phyloP scores from a whole-genome alignment of 1,140 invertebrate genomes.

The Polypedilum vanderplanki region DNA sequence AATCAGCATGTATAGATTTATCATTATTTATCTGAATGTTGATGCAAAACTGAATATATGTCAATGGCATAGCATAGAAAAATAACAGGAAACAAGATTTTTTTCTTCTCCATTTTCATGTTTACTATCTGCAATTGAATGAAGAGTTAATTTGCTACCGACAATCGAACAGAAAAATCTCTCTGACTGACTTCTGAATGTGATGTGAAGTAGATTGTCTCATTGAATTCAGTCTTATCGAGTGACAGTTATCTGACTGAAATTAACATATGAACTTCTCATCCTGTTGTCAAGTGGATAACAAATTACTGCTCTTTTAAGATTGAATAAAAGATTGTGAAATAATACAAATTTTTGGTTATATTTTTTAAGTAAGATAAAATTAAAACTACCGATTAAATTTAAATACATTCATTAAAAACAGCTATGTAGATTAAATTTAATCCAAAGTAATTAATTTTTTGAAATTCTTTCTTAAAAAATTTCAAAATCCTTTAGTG shows the following conservation, averaged over 20 bases:
- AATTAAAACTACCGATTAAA: no score
- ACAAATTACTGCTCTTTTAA: no score
- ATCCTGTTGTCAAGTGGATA: no score
- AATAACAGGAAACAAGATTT: conserved; percentile 2
- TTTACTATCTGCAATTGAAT: not conserved
- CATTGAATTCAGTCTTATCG: not conserved
- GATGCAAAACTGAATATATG: not conserved
- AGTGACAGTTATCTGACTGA: not conserved
- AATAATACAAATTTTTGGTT: no score
- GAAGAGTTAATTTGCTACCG: conserved; percentile 1
- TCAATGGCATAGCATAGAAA: conserved; percentile 13
- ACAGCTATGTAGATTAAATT: no score
- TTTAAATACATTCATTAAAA: no score
- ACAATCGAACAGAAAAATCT: conserved; percentile 7
- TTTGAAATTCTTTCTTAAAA: no score
- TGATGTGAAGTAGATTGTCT: not conserved
- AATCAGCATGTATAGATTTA: not conserved
- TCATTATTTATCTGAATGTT: not conserved
- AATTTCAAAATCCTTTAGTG: no score
- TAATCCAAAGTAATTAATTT: no score
- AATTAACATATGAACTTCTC: not conserved
- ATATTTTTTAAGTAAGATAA: no score
- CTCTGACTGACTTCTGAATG: not conserved
- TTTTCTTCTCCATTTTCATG: not conserved
- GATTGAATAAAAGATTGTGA: no score